A percentile compares a stretch with the other conserved stretches of the same genome.
These are phyloP conservation scores for Meloidogyne hapla DNA, from an alignment of 1,140 invertebrate species.

Conservation along the genomic window DNA sequence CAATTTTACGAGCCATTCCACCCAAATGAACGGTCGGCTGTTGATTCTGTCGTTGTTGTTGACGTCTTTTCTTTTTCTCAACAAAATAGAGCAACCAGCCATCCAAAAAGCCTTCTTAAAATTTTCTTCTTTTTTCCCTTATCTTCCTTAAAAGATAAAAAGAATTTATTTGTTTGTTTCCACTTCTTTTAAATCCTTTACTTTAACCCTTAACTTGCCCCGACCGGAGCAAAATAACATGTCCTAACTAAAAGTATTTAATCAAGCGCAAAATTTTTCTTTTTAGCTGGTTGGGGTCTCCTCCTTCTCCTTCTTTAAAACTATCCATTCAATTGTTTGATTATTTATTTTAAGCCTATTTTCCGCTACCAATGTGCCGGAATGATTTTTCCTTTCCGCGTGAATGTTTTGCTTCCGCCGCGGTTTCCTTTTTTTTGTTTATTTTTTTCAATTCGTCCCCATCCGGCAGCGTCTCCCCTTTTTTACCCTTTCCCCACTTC, in stretches of 20 bases:
- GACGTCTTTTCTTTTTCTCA: background rate
- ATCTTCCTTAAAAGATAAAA: background rate
- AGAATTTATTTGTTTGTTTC: background rate
- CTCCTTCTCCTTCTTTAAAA: background rate
- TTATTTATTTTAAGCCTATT: background rate
- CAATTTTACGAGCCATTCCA: conserved; percentile 5
- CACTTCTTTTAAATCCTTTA: background rate
- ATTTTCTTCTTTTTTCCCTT: background rate
- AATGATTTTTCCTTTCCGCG: background rate
- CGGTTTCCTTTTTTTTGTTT: background rate
- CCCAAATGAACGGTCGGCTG: background rate
- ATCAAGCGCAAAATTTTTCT: background rate
- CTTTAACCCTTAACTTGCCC: background rate
- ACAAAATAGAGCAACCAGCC: background rate
- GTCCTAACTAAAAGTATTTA: background rate
- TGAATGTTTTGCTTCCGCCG: background rate
- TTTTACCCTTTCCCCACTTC: background rate
- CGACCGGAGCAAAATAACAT: background rate
- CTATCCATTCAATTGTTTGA: background rate
- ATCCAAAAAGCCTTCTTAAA: background rate
- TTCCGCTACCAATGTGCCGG: background rate
- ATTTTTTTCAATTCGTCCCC: background rate
- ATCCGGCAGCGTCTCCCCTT: background rate
- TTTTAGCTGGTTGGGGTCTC: background rate
- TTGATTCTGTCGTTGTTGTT: background rate